phyloP scores from a whole-genome alignment of 1,140 invertebrate species.

The Dolichoris vasculosae region DNA sequence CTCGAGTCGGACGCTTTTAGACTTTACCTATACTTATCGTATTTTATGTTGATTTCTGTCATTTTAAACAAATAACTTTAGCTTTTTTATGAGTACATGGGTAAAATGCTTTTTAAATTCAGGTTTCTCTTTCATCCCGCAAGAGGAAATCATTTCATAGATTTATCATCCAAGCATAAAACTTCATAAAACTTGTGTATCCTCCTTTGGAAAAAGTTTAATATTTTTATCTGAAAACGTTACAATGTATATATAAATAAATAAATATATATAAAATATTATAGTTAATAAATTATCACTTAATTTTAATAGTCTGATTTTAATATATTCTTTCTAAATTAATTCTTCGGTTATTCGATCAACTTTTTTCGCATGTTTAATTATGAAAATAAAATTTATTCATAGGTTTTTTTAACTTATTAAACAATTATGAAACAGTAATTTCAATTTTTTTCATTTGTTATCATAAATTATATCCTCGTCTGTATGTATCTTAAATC shows the following conservation, averaged over 20 bases:
- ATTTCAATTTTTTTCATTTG: too few species aligned
- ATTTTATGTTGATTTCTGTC: slow-evolving; percentile 15
- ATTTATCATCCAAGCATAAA: background rate
- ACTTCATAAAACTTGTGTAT: background rate
- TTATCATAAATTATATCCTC: too few species aligned
- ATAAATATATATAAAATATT: too few species aligned
- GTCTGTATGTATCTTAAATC: too few species aligned
- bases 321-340: too few species aligned
- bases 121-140: background rate
- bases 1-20: background rate
- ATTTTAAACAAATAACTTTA: slow-evolving; percentile 1
- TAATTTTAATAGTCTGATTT: too few species aligned
- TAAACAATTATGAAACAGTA: too few species aligned
- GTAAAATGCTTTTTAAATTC: background rate
- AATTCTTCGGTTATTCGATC: too few species aligned
- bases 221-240: background rate
- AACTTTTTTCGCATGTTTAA: too few species aligned
- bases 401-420: too few species aligned
- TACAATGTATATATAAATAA: background rate
- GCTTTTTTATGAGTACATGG: background rate
- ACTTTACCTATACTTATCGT: background rate
- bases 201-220: background rate
- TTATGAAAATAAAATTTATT: too few species aligned
- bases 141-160: background rate
- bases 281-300: too few species aligned